These are phyloP conservation scores for Oreochromis tanganicae DNA, from an alignment of 2,113 vertebrate species.

Conservation along the genomic window DNA sequence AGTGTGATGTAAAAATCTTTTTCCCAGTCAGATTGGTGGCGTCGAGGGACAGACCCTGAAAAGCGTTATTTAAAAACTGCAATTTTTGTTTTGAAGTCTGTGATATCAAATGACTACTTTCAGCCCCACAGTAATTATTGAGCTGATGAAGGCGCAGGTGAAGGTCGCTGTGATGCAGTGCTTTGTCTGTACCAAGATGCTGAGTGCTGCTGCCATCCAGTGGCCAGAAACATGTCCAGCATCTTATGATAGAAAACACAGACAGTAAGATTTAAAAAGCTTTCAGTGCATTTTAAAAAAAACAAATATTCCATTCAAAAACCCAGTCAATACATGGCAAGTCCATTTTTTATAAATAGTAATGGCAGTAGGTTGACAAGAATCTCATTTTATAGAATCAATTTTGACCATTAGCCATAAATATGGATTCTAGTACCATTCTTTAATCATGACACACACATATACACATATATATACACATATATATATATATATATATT, in stretches of 20 bases:
- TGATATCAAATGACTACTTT: constrained; percentile 2
- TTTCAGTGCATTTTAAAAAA: not conserved
- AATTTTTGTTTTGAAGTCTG: not conserved
- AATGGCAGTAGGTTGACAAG: not conserved
- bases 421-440: not conserved
- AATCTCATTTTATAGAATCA: not conserved
- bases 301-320: not conserved
- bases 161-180: not conserved
- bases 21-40: not conserved
- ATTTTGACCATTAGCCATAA: not conserved
- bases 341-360: not conserved
- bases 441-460: too few relatives aligned
- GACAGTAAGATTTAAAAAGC: not conserved
- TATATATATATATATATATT: not conserved
- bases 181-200: not conserved
- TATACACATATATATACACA: too few relatives aligned
- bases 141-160: not conserved
- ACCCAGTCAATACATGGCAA: not conserved
- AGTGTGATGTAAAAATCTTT: constrained; percentile 26
- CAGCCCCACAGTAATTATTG: not conserved
- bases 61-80: not conserved
- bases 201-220: constrained; percentile 64
- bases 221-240: constrained; percentile 6
- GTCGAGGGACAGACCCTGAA: not conserved
- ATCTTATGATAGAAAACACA: not conserved